Percentiles rank a stretch among this genome's conserved stretches.
phyloP scores from a whole-genome alignment of 2,797 vertebrate species.

The Crocidura indochinensis region DNA sequence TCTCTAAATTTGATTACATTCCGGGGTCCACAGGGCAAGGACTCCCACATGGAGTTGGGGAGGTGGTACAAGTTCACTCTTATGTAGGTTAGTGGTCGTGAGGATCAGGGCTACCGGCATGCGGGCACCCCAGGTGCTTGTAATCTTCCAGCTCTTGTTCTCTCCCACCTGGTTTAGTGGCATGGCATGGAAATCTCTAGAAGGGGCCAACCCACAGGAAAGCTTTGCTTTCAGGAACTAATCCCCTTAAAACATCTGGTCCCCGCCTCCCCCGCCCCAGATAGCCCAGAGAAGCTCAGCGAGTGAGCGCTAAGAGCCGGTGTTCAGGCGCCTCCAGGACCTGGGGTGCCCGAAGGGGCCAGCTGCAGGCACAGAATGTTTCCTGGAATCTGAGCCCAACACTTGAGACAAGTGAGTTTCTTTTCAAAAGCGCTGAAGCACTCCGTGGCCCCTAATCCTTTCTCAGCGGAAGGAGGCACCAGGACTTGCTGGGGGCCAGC shows the following conservation, averaged over 20 bases:
- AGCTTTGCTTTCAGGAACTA: slow-evolving; percentile 66
- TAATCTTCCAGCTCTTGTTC: not conserved
- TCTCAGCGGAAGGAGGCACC: slow-evolving; percentile 57
- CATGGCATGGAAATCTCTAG: not conserved
- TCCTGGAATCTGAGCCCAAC: slow-evolving; percentile 59
- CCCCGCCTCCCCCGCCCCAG: not conserved
- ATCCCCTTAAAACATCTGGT: slow-evolving; percentile 69
- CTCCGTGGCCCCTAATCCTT: slow-evolving; percentile 69
- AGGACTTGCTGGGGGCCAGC: too few species aligned
- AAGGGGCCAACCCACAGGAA: slow-evolving; percentile 19
- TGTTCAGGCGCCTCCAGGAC: too few species aligned
- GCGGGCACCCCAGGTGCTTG: not conserved
- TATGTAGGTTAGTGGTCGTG: too few species aligned
- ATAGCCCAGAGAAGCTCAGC: not conserved
- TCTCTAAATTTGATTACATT: not conserved
- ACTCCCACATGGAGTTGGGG: not conserved
- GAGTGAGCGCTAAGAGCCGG: too few species aligned
- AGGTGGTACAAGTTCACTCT: too few species aligned
- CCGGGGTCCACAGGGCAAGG: not conserved
- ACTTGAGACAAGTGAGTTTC: slow-evolving; percentile 63
- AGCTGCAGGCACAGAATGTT: slow-evolving; percentile 17
- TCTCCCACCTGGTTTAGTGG: not conserved
- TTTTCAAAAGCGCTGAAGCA: slow-evolving; percentile 72
- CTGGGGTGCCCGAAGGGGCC: too few species aligned
- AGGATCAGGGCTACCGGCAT: too few species aligned